Percentiles rank a stretch among this genome's conserved stretches.
Evolutionary conservation across 2,888 invertebrate species (phyloP).

Genomic region (Hypsopygia costalis): DNA sequence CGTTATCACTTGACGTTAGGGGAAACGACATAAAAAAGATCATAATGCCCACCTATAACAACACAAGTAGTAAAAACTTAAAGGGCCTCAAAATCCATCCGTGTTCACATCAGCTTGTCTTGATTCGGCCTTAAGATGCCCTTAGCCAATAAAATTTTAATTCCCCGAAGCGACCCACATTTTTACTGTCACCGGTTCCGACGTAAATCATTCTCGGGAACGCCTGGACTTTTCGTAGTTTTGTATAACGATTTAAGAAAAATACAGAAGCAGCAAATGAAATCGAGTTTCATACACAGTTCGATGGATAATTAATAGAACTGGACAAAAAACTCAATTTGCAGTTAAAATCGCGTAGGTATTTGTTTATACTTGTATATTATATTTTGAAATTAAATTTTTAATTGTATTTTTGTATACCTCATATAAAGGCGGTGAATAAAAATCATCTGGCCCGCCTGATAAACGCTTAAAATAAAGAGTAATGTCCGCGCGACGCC

Average conservation of each 20-base stretch:
- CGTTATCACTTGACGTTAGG: no score
- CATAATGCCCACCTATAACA: background rate
- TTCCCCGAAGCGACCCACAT: conserved; percentile 54
- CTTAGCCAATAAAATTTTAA: conserved; percentile 56
- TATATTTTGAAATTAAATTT: no score
- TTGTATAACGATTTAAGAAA: conserved; percentile 17
- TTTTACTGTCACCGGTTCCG: conserved; percentile 48
- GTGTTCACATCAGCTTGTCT: conserved; percentile 32
- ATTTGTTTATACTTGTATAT: no score
- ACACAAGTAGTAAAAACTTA: conserved; percentile 13
- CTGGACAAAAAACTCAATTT: no score
- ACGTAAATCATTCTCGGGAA: conserved; percentile 56
- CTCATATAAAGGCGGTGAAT: no score
- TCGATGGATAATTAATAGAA: no score
- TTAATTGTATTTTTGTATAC: no score
- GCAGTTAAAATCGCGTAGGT: no score
- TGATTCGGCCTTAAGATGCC: conserved; percentile 33
- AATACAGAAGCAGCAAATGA: background rate
- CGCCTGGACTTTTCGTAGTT: conserved; percentile 30
- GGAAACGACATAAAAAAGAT: conserved; percentile 10
- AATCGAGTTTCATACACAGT: no score
- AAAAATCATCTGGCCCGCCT: no score
- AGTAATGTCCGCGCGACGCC: no score
- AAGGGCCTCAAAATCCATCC: conserved; percentile 33
- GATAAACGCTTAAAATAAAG: no score